phyloP scores from a whole-genome alignment of 2,113 vertebrate genomes.

The Phaethon lepturus region DNA sequence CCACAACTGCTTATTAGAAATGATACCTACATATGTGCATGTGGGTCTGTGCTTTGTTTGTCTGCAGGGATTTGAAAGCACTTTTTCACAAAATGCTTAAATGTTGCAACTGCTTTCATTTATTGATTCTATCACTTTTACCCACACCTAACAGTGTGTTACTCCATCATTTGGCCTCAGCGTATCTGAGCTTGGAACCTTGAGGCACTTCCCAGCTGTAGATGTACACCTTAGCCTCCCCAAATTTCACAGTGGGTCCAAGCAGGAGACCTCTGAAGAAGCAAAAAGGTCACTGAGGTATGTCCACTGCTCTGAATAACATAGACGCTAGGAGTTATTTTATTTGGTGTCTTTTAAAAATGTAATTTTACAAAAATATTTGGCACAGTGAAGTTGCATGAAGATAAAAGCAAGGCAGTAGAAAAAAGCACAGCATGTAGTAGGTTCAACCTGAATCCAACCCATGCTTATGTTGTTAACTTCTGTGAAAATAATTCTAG shows the following conservation, averaged over 20 bases:
- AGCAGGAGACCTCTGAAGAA: background rate
- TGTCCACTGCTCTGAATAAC: background rate
- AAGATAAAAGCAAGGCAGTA: background rate
- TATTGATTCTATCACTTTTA: background rate
- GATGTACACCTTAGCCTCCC: no score
- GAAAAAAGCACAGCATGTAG: background rate
- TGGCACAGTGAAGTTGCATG: background rate
- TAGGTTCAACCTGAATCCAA: background rate
- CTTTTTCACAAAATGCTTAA: background rate
- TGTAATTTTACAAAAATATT: background rate
- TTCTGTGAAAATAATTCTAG: background rate
- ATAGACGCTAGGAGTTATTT: background rate
- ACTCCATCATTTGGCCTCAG: background rate
- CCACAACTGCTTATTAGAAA: background rate
- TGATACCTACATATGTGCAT: rapidly evolving
- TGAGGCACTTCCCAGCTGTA: rapidly evolving
- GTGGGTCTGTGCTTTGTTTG: rapidly evolving
- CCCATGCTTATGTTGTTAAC: background rate
- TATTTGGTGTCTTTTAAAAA: background rate
- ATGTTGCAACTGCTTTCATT: background rate
- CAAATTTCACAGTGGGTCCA: background rate
- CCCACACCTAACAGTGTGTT: background rate
- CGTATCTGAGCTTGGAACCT: background rate
- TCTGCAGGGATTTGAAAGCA: background rate
- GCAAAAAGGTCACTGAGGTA: background rate